Conservation (phyloP, 35 echinoderm and acorn worm genomes). For the Chiridota heheva region DNA sequence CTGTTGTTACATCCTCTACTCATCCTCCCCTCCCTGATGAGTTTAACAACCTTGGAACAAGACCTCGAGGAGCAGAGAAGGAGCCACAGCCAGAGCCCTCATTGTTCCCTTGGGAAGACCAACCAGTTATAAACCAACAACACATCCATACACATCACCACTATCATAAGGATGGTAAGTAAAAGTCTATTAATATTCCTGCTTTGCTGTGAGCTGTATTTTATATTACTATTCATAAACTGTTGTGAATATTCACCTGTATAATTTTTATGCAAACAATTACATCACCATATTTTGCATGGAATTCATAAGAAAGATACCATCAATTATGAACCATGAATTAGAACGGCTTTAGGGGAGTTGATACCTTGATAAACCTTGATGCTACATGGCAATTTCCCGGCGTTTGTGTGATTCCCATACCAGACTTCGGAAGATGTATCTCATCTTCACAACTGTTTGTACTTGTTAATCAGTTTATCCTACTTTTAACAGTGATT, state of each 20-base stretch:
- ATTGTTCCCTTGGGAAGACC: background rate
- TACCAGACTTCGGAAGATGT: too few species aligned
- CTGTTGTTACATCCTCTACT: background rate
- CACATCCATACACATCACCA: constrained; percentile 75
- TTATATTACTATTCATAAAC: background rate
- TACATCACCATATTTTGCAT: too few species aligned
- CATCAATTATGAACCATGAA: too few species aligned
- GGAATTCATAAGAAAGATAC: too few species aligned
- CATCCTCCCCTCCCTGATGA: constrained; percentile 9
- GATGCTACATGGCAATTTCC: too few species aligned
- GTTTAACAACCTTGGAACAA: constrained; percentile 28
- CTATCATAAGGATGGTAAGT: constrained; percentile 68
- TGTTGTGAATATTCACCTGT: background rate
- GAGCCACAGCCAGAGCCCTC: background rate
- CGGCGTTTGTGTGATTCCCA: too few species aligned
- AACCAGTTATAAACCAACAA: constrained; percentile 35
- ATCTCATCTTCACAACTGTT: too few species aligned
- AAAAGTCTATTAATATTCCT: background rate
- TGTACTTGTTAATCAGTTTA: too few species aligned
- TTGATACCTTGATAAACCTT: too few species aligned
- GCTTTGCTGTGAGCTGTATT: background rate
- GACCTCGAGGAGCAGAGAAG: constrained; percentile 20
- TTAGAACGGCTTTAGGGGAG: too few species aligned
- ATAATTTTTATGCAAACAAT: too few species aligned
- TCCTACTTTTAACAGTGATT: too few species aligned